A percentile compares a stretch with the other conserved stretches of the same genome.
These are phyloP conservation scores for Neogale vison DNA, from an alignment of 2,113 vertebrate species.

Conservation along the genomic window DNA sequence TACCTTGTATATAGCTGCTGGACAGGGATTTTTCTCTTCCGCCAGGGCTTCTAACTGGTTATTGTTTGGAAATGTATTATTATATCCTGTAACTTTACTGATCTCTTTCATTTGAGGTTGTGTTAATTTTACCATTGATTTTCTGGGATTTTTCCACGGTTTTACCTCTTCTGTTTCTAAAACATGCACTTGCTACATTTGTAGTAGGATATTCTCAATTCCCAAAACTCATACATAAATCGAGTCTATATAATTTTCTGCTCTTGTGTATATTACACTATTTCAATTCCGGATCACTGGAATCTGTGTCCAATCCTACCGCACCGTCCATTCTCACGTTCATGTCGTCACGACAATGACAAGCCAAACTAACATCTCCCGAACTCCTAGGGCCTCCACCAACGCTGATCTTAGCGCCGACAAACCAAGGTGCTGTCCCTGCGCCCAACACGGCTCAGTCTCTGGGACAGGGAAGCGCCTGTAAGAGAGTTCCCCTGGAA, in stretches of 20 bases:
- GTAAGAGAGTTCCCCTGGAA: neutral
- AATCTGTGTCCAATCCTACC: neutral
- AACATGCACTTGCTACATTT: neutral
- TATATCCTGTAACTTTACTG: neutral
- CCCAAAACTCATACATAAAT: neutral
- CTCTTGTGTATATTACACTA: neutral
- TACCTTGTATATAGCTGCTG: neutral
- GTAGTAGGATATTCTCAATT: neutral
- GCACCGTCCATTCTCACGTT: neutral
- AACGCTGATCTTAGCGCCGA: neutral
- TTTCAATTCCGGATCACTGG: neutral
- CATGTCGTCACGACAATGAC: neutral
- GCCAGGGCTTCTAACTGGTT: neutral
- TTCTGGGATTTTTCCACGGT: neutral
- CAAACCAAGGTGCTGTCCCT: neutral
- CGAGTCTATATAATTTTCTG: neutral
- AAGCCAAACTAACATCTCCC: neutral
- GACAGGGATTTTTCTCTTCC: neutral
- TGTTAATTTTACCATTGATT: neutral
- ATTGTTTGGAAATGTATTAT: neutral
- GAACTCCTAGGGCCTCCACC: neutral
- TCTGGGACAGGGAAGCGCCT: neutral
- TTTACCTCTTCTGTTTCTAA: constrained; percentile 2
- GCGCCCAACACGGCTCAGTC: too few relatives aligned
- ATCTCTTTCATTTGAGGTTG: neutral